Evolutionary conservation across 2,113 vertebrate genomes (phyloP), one percentile per base, ranked within the genome.

Genomic region (Mastomys coucha): DNA sequence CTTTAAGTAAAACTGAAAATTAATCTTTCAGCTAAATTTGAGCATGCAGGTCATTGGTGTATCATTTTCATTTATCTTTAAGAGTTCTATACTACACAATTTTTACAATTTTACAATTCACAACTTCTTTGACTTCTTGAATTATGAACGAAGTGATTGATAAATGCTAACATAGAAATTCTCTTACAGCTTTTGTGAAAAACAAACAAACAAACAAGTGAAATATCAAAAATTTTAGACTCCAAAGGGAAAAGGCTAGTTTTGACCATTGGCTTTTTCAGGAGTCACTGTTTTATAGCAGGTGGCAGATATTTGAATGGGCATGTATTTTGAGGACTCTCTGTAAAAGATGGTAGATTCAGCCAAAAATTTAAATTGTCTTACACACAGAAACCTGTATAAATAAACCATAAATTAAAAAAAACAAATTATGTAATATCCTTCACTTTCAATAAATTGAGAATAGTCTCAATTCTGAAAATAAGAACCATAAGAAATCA

Each of bases 71-170:
- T 77, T 82, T 9, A 91, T 88, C 58, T 85, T 76, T 42, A 77
- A 67, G 82, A 96, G 28, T 33, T 87, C 3, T 85, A 88, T 65
- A 2, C 7, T 0, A 78, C 33, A 72, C 3, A 67, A 51, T 91
- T 96, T 95, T 69, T 82, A 42, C 73, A 89, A 65, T n/a, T n/a
- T n/a, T n/a, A 39, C 65, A 91, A 89, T 20, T 95, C 72, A 89
- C 80, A 56, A 80, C 20, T 56, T 73, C 93, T 96, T 89, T 67
- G 10, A n/a, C 31, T 73, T 24, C 42, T 84, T 89, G 88, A 85
- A 90, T 81, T 51, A 81, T 51, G 53, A 86, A 82, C 69, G 45
- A 42, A 96, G 85, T 75, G 6, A 36, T 95, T 81, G 1, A 49
- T 73, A 96, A 95, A 88, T 5, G 3, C 60, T 42, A 33, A 31